These are phyloP conservation scores for Tipula confusa DNA, from an alignment of 2,888 invertebrate species.

Conservation along the genomic window DNA sequence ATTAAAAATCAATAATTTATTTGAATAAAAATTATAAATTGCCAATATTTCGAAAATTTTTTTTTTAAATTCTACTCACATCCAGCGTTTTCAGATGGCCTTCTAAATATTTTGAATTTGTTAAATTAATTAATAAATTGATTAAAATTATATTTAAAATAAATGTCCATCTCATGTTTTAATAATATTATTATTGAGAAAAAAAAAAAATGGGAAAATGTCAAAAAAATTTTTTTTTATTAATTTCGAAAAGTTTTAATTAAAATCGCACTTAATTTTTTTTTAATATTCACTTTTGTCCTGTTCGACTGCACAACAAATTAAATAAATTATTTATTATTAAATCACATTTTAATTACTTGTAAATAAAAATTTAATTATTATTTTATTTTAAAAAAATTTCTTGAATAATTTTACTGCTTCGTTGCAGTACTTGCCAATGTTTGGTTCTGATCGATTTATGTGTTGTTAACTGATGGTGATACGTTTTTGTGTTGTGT, in stretches of 20 bases:
- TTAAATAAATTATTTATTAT: background rate
- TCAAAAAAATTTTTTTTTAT: background rate
- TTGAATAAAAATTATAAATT: background rate
- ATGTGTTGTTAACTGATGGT: background rate
- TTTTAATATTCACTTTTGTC: background rate
- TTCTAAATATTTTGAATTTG: slow-evolving; percentile 55
- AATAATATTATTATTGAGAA: background rate
- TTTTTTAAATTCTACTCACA: slow-evolving; percentile 43
- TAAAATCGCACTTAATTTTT: background rate
- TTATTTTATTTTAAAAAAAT: background rate
- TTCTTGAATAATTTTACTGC: background rate
- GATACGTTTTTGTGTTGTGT: background rate
- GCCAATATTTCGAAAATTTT: background rate
- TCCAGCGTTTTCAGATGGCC: slow-evolving; percentile 59
- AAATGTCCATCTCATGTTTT: background rate
- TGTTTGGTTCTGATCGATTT: background rate
- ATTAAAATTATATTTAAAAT: background rate
- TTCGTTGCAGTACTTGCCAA: background rate
- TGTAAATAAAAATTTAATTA: background rate
- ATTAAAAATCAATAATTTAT: background rate
- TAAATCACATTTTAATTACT: background rate
- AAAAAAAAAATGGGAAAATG: background rate
- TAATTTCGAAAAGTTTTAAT: background rate
- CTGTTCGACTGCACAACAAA: background rate
- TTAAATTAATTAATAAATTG: slow-evolving; percentile 6